These are phyloP conservation scores for Osmoderma eremita DNA, from an alignment of 2,888 invertebrate species.

Conservation along the genomic window DNA sequence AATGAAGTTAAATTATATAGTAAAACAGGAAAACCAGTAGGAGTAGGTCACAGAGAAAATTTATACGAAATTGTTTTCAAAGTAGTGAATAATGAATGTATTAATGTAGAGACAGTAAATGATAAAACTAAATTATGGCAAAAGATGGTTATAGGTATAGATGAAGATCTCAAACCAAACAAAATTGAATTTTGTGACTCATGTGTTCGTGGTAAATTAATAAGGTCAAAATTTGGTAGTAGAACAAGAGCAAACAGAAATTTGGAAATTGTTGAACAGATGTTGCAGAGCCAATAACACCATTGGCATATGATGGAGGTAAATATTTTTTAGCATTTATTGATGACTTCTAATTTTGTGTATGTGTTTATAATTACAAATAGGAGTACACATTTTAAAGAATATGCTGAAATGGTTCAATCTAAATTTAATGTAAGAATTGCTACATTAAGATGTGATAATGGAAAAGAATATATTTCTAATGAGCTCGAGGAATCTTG, in stretches of 20 bases:
- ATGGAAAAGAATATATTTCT: constrained; percentile 43
- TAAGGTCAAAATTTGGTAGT: constrained; percentile 28
- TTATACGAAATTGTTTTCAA: background rate
- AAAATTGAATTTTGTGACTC: constrained; percentile 7
- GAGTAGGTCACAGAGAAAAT: background rate
- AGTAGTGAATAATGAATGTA: background rate
- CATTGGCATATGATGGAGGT: constrained; percentile 25
- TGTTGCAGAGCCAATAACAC: constrained; percentile 41
- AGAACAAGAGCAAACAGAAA: constrained; percentile 21
- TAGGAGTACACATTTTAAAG: constrained; percentile 38
- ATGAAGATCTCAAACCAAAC: background rate
- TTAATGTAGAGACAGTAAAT: constrained; percentile 8
- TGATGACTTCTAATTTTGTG: constrained; percentile 43
- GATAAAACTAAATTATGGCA: background rate
- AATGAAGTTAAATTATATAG: background rate
- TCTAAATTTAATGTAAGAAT: constrained; percentile 26
- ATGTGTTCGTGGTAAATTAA: constrained; percentile 20
- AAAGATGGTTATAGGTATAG: background rate
- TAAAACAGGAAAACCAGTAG: background rate
- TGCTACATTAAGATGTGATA: constrained; percentile 39
- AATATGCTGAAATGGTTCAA: constrained; percentile 32
- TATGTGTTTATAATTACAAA: constrained; percentile 34
- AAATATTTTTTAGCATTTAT: constrained; percentile 44
- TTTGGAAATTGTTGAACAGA: constrained; percentile 41
- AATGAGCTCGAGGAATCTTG: constrained; percentile 39